phyloP scores from a whole-genome alignment of 2,797 vertebrate species.

The Gallinago stenura region DNA sequence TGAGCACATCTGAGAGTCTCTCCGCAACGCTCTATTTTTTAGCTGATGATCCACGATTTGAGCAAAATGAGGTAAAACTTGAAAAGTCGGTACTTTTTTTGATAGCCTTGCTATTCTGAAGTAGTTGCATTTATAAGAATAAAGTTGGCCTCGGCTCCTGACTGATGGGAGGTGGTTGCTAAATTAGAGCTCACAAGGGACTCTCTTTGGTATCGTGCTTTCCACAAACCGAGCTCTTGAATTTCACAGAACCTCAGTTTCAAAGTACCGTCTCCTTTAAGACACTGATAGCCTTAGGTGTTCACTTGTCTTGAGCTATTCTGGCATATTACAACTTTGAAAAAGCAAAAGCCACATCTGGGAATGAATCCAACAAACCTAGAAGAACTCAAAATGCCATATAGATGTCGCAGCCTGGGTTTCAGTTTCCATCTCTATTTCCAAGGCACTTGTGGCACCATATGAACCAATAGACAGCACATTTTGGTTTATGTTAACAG shows the following conservation, averaged over 20 bases:
- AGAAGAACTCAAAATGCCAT: not conserved
- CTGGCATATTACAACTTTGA: not conserved
- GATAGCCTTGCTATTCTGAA: not conserved
- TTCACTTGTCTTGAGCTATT: not conserved
- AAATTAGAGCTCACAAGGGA: not conserved
- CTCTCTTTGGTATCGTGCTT: not conserved
- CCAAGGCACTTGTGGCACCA: not conserved
- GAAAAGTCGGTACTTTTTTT: not conserved
- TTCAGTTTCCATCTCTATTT: not conserved
- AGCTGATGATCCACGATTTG: not conserved
- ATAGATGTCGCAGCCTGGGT: not conserved
- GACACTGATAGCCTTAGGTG: not conserved
- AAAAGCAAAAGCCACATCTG: not conserved
- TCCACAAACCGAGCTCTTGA: not conserved
- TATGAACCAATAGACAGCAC: not conserved
- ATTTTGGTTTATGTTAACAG: not conserved
- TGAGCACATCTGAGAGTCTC: not conserved
- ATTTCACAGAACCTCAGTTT: not conserved
- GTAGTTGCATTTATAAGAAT: not conserved
- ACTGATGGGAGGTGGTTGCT: not conserved
- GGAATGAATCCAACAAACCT: not conserved
- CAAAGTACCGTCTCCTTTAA: not conserved
- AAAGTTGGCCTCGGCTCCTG: not conserved
- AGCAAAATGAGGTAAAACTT: not conserved
- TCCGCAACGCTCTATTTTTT: accelerated